phyloP scores from a whole-genome alignment of 2,113 vertebrate genomes.

The Maccullochella peelii region DNA sequence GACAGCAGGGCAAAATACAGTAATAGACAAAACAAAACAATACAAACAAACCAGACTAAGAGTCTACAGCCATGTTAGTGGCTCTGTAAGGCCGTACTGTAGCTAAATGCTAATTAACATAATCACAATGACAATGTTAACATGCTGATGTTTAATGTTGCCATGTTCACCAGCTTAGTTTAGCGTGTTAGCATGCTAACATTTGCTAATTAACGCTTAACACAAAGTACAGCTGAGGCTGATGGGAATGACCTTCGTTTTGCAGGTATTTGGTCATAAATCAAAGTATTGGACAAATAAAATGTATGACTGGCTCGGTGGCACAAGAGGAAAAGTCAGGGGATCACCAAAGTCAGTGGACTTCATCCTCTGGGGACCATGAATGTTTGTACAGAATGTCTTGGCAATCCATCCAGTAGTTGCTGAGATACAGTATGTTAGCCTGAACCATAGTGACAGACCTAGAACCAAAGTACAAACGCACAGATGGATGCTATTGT shows the following conservation, averaged over 20 bases:
- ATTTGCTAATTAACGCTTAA: no score
- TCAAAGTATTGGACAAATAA: background rate
- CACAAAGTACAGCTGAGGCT: background rate
- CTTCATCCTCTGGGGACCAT: background rate
- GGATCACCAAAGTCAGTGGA: background rate
- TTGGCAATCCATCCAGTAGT: background rate
- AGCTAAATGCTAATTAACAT: background rate
- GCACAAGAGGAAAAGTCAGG: background rate
- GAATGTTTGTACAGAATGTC: background rate
- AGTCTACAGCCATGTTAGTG: background rate
- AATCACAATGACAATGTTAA: background rate
- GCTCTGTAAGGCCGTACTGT: background rate
- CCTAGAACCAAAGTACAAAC: background rate
- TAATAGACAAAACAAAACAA: background rate
- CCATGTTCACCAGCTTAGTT: no score
- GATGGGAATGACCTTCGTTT: background rate
- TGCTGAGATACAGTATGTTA: background rate
- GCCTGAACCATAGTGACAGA: background rate
- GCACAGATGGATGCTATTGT: background rate
- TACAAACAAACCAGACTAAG: constrained; percentile 1
- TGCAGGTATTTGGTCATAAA: background rate
- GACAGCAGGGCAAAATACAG: constrained; percentile 20
- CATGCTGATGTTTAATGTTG: background rate
- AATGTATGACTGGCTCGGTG: background rate
- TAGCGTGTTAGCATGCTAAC: no score